Base-by-base conservation (phyloP, 1,140 invertebrate genomes). In the Caenorhabditis remanei region DNA sequence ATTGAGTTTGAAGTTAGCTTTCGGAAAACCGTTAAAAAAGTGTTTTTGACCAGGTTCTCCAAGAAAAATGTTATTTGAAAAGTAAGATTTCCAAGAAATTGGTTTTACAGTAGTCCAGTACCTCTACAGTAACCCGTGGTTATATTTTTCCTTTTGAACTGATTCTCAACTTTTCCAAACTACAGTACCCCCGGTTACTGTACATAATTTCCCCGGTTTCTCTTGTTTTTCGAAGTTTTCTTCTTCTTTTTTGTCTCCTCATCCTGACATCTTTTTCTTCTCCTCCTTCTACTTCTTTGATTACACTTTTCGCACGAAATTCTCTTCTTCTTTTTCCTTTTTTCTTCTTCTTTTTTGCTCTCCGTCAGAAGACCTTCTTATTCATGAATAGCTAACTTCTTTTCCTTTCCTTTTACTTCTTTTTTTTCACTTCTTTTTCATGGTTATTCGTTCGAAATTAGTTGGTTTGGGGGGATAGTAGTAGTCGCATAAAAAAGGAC, bases 331-430 rank as follows among this genome's bases (percentile, higher is more conserved):
- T 61, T 6, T 14, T 53, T n/a, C 7, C 53, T 53, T 41, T 79
- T 79, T 53, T 50, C 40, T 50, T 40, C n/a, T 24, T 79, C 21
- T 79, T 32, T 13, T 65, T 14, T 4, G 16, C 9, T n/a, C 19
- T 71, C 19, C 1, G 50, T 79, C 71, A 9, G 7, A 50, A 13
- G 32, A 11, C 21, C 71, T 79, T 14, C 4, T 46, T 71, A 6
- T 71, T 71, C 71, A 79, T 79, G 71, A 79, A 79, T 79, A 79
- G 71, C 71, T 79, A 79, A 79, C 71, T 79, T 50, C 24, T 48
- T 67, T 67, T 19, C 16, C n/a, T 19, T 50, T 19, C 9, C 24
- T 14, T 8, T 32, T 79, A 19, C 14, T 43, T 6, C 14, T 79
- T 53, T 53, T 21, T 79, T n/a, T 43, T 46, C 24, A 19, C n/a